A percentile compares a stretch with the other conserved stretches of the same genome.
phyloP scores from a whole-genome alignment of 2,888 invertebrate species.

The Argyresthia albistria region DNA sequence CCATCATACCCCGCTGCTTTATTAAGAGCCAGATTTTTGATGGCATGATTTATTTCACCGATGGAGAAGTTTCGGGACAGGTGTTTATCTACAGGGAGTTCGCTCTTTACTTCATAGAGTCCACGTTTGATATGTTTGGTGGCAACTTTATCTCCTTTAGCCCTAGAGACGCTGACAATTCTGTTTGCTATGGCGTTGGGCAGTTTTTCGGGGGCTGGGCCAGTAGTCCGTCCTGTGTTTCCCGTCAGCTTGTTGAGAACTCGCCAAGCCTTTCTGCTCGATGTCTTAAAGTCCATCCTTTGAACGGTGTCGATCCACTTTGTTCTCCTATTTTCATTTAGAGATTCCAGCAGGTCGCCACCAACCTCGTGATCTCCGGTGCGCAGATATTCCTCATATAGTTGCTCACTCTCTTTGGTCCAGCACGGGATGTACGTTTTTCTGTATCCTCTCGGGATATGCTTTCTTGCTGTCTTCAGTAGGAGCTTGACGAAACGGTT shows the following conservation, averaged over 20 bases:
- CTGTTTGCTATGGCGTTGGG: slow-evolving; percentile 2
- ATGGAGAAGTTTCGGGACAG: neutral
- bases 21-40: neutral
- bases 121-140: neutral
- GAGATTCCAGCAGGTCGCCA: neutral
- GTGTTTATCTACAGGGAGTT: neutral
- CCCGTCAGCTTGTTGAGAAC: neutral
- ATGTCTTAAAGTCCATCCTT: slow-evolving; percentile 1
- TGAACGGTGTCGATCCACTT: neutral
- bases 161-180: slow-evolving; percentile 3
- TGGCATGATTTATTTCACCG: neutral
- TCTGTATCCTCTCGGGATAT: neutral
- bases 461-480: neutral
- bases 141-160: neutral
- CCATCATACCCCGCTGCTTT: slow-evolving; percentile 3
- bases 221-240: no score
- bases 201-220: neutral
- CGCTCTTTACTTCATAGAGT: neutral
- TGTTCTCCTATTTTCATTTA: neutral
- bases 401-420: neutral
- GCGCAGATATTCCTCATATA: neutral
- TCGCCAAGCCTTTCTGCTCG: slow-evolving; percentile 1
- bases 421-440: neutral
- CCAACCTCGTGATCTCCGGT: neutral
- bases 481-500: neutral